These are phyloP conservation scores for Lordiphosa collinella DNA, from an alignment of 1,140 invertebrate species.

Conservation along the genomic window DNA sequence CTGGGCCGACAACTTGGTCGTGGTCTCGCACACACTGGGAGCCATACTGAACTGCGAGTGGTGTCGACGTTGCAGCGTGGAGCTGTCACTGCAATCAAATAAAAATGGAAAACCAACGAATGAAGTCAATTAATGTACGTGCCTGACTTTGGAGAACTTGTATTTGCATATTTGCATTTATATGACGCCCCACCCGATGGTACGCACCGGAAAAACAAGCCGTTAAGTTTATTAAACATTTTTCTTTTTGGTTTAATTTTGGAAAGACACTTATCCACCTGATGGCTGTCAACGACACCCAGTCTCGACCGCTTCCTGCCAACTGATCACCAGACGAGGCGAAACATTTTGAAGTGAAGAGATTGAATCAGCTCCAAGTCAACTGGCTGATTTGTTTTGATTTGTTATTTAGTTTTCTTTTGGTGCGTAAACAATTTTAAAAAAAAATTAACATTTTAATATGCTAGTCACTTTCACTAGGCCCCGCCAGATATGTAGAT, in stretches of 20 bases:
- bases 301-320: constrained; percentile 19
- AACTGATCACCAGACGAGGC: constrained; percentile 13
- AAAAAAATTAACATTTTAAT: constrained; percentile 62
- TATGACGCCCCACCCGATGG: constrained; percentile 23
- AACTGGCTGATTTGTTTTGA: constrained; percentile 18
- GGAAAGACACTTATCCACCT: constrained; percentile 25
- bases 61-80: constrained; percentile 55
- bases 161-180: constrained; percentile 48
- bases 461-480: constrained; percentile 61
- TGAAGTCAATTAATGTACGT: constrained; percentile 53
- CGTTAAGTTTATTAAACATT: constrained; percentile 69
- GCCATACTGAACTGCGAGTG: constrained; percentile 53
- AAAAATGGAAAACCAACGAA: constrained; percentile 28
- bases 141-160: constrained; percentile 56
- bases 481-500: background rate
- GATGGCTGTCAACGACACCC: constrained; percentile 41
- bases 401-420: constrained; percentile 48
- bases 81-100: constrained; percentile 52
- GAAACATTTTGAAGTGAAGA: constrained; percentile 6
- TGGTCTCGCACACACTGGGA: constrained; percentile 68
- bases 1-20: constrained; percentile 46
- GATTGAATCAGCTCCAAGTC: constrained; percentile 5
- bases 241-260: constrained; percentile 17
- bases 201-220: constrained; percentile 73
- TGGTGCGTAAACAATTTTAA: constrained; percentile 37